Conservation (phyloP, 2,888 invertebrate genomes). For the Pherbina coryleti region DNA sequence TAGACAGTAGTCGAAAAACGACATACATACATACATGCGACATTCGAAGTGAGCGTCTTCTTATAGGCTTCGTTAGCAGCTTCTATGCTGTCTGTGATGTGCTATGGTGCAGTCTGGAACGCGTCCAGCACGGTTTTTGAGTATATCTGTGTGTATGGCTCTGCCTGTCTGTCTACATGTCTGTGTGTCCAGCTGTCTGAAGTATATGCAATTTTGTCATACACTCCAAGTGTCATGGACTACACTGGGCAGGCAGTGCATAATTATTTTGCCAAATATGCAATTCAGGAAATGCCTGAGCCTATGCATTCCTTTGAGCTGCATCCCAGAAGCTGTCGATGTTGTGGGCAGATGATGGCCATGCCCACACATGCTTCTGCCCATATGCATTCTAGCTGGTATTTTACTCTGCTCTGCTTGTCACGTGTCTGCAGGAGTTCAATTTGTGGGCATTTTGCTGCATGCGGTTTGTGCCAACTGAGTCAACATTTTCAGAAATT, state of each 20-base stretch:
- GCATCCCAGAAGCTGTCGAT: conserved; percentile 10
- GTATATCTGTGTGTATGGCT: background rate
- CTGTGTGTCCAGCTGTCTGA: background rate
- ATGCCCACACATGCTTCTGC: background rate
- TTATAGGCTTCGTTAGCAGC: conserved; percentile 16
- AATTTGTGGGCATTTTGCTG: conserved; percentile 34
- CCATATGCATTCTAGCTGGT: background rate
- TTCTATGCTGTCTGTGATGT: background rate
- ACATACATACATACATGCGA: no score
- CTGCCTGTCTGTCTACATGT: background rate
- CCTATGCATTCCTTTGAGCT: background rate
- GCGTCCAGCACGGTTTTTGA: background rate
- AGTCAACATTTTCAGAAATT: conserved; percentile 29
- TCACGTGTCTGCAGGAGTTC: conserved; percentile 29
- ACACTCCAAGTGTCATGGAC: conserved; percentile 1
- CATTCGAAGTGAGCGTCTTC: background rate
- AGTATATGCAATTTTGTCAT: conserved; percentile 2
- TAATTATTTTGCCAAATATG: conserved; percentile 37
- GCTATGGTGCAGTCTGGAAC: background rate
- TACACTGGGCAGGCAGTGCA: conserved; percentile 12
- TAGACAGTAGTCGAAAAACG: background rate
- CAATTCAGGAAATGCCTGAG: conserved; percentile 10
- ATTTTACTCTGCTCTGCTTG: conserved; percentile 1
- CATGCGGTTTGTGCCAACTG: conserved; percentile 25
- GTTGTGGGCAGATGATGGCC: conserved; percentile 12